These are phyloP conservation scores for Palythoa heliodiscus DNA, from an alignment of 92 coral and sea anemone genomes.

Conservation along the genomic window DNA sequence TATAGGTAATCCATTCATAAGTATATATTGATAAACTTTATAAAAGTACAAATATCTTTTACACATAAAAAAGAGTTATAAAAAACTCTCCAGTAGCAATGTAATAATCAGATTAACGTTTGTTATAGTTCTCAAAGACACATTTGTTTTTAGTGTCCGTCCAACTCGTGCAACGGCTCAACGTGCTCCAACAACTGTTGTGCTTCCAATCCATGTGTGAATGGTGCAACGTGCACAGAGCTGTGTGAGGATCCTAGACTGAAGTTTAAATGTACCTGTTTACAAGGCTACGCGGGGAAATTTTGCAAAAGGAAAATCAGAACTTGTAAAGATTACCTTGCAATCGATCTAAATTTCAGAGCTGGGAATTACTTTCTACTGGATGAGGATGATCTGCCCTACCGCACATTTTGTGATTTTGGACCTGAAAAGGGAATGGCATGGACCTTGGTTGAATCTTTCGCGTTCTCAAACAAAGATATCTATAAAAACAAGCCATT, in stretches of 20 bases:
- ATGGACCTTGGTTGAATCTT: conserved; percentile 45
- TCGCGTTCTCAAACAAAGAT: conserved; percentile 17
- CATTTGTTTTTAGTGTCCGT: not conserved
- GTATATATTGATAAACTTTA: too few relatives aligned
- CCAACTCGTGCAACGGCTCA: not conserved
- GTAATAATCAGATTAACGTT: too few relatives aligned
- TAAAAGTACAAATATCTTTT: too few relatives aligned
- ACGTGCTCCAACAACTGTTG: not conserved
- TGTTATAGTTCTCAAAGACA: not conserved
- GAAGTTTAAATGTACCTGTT: conserved; percentile 7
- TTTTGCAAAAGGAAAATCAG: not conserved
- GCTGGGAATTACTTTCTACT: conserved; percentile 22
- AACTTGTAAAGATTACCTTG: conserved; percentile 36
- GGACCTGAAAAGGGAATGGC: conserved; percentile 41
- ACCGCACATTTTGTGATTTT: conserved; percentile 43
- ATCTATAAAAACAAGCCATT: conserved; percentile 17
- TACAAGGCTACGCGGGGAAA: conserved; percentile 32
- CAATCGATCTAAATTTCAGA: not conserved
- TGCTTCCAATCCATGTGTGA: conserved; percentile 7
- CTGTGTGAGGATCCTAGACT: conserved; percentile 9
- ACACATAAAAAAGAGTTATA: too few relatives aligned
- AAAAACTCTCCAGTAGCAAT: too few relatives aligned
- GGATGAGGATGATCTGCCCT: not conserved
- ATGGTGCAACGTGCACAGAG: conserved; percentile 5
- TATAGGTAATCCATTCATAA: too few relatives aligned